Conservation (phyloP, 2,797 vertebrate species). For the Pantherophis vulpinus region DNA sequence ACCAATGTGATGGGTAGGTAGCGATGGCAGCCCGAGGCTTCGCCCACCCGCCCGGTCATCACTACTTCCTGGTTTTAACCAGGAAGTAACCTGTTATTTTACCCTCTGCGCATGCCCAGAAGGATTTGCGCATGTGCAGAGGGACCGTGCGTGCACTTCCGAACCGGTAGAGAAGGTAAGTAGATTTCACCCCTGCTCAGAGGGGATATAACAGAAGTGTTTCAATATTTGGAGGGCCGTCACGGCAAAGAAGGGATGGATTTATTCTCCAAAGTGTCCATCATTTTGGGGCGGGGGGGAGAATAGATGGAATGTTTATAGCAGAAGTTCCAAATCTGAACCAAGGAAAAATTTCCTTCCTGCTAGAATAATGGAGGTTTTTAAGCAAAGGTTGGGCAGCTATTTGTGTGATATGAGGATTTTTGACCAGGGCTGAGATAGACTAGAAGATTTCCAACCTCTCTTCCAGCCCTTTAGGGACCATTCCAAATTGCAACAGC, state of each 20-base stretch:
- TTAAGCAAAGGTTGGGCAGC: not conserved
- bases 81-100: too few relatives aligned
- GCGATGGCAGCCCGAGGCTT: too few relatives aligned
- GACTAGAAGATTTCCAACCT: not conserved
- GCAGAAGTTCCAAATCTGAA: not conserved
- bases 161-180: too few relatives aligned
- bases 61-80: too few relatives aligned
- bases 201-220: not conserved
- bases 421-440: not conserved
- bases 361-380: not conserved
- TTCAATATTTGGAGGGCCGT: not conserved
- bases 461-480: not conserved
- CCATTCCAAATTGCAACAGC: not conserved
- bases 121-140: too few relatives aligned
- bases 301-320: not conserved
- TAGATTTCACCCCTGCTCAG: not conserved
- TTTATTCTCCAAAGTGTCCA: not conserved
- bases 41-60: too few relatives aligned
- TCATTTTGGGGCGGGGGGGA: rapidly evolving
- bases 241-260: not conserved
- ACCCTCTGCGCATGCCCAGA: too few relatives aligned
- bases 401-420: not conserved
- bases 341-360: not conserved
- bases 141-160: too few relatives aligned
- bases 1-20: too few relatives aligned